These are phyloP conservation scores for Megaustenia siamemsis DNA, from an alignment of 2,888 invertebrate species.

Conservation along the genomic window DNA sequence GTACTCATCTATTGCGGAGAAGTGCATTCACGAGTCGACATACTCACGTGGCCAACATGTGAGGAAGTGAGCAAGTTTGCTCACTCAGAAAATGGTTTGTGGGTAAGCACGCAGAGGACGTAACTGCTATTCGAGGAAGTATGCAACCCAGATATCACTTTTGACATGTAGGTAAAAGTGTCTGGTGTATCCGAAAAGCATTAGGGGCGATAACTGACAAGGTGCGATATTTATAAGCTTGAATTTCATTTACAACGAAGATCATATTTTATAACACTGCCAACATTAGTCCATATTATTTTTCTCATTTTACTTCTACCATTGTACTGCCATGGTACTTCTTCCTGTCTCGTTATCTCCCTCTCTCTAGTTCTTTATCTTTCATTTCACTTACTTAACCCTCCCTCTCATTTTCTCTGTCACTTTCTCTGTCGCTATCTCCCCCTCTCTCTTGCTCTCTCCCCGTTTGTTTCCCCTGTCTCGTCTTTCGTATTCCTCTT, in stretches of 20 bases:
- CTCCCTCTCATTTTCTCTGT: no score
- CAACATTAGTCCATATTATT: no score
- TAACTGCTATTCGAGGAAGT: not conserved
- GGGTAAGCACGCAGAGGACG: constrained; percentile 7
- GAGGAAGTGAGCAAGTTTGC: not conserved
- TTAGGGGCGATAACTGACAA: not conserved
- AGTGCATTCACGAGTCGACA: constrained; percentile 3
- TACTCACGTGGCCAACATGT: constrained; percentile 16
- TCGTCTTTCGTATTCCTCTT: no score
- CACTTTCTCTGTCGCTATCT: no score
- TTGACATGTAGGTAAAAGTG: constrained; percentile 1
- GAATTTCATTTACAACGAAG: no score
- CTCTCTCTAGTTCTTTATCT: not conserved
- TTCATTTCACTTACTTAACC: not conserved
- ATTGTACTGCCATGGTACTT: no score
- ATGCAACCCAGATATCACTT: not conserved
- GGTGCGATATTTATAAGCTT: no score
- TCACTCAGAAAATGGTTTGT: not conserved
- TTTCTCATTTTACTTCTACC: no score
- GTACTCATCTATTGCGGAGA: not conserved
- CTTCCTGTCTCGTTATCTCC: not conserved
- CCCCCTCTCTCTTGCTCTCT: no score
- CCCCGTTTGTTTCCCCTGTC: no score
- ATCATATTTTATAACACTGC: no score
- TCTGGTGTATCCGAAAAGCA: not conserved